phyloP scores from a whole-genome alignment of 1,140 invertebrate genomes.

The Drosophila insularis region DNA sequence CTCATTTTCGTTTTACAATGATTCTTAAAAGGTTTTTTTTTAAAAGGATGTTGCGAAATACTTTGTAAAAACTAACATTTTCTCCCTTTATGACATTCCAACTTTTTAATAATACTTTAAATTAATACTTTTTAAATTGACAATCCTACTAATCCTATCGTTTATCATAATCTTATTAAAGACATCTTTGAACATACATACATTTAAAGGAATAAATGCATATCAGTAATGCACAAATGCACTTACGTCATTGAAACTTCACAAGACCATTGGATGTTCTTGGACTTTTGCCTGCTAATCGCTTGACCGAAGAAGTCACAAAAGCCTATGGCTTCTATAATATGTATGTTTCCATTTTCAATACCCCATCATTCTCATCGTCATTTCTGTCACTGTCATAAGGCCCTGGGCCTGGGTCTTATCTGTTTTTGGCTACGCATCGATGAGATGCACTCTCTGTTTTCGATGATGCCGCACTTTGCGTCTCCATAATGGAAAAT shows the following conservation, averaged over 20 bases:
- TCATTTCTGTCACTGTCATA: slow-evolving; percentile 32
- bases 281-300: slow-evolving; percentile 28
- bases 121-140: no score
- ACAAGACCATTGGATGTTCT: neutral
- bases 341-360: neutral
- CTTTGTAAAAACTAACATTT: no score
- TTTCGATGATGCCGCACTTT: slow-evolving; percentile 39
- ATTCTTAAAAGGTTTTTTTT: no score
- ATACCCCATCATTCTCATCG: slow-evolving; percentile 6
- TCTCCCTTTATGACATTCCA: no score
- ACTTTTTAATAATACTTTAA: no score
- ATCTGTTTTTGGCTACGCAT: slow-evolving; percentile 34
- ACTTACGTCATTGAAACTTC: neutral
- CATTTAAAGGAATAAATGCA: no score
- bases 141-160: no score
- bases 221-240: no score
- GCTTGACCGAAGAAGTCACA: neutral
- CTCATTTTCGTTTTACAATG: no score
- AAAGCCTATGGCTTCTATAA: neutral
- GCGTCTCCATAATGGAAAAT: slow-evolving; percentile 52
- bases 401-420: slow-evolving; percentile 8
- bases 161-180: no score
- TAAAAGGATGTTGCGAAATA: no score
- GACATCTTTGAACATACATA: no score
- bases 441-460: slow-evolving; percentile 26